Conservation (phyloP, 2,888 invertebrate species). For the Philaethria dido region DNA sequence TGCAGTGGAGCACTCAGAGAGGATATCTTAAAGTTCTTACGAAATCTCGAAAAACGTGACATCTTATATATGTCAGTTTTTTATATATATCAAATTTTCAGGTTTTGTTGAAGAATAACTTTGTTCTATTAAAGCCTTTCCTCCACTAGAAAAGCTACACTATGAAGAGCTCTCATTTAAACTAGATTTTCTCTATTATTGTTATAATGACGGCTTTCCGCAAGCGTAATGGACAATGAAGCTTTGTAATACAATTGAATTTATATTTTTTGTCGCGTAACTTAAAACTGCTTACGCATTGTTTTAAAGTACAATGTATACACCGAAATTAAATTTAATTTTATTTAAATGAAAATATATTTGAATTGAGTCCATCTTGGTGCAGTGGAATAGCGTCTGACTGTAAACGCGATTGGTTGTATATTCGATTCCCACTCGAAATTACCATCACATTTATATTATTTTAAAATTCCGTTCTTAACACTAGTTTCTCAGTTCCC, state of each 20-base stretch:
- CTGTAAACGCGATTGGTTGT: neutral
- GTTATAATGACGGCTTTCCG: slow-evolving; percentile 29
- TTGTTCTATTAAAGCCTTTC: slow-evolving; percentile 11
- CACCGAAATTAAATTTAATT: neutral
- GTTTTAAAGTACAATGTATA: neutral
- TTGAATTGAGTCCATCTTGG: no score
- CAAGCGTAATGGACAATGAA: slow-evolving; percentile 16
- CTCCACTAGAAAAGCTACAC: slow-evolving; percentile 20
- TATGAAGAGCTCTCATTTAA: slow-evolving; percentile 1
- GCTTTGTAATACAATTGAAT: slow-evolving; percentile 10
- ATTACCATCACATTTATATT: no score
- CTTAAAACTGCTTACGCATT: slow-evolving; percentile 1
- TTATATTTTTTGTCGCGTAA: slow-evolving; percentile 14
- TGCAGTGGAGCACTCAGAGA: no score
- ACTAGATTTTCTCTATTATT: slow-evolving; percentile 19
- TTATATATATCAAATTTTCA: no score
- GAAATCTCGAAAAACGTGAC: no score
- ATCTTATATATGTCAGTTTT: no score
- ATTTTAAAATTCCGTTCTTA: no score
- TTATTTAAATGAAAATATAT: neutral
- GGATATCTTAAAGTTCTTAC: no score
- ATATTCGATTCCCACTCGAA: no score
- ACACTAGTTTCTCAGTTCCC: no score
- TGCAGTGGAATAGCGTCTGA: no score
- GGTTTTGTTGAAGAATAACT: neutral